Evolutionary conservation across 1,140 invertebrate genomes (phyloP).

Genomic region (Manduca sexta): DNA sequence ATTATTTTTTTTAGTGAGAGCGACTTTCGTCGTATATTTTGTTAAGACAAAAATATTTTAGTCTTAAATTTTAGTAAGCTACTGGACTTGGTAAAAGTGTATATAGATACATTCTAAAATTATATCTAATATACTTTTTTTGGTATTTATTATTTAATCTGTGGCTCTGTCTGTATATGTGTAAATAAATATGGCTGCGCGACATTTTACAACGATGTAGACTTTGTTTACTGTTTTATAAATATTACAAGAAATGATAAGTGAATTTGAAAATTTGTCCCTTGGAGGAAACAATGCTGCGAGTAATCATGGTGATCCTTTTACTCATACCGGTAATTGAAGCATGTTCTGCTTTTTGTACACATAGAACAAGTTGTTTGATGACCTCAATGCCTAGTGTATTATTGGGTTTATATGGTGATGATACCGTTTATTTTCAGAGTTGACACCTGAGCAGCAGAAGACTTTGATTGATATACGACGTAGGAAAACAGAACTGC

Average conservation of each 20-base stretch:
- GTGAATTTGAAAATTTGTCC: conserved; percentile 72
- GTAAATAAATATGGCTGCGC: conserved; percentile 70
- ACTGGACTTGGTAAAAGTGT: too few species aligned
- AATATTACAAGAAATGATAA: conserved; percentile 67
- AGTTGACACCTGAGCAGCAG: conserved; percentile 93
- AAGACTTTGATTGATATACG: conserved; percentile 92
- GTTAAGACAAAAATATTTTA: too few species aligned
- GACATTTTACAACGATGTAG: conserved; percentile 63
- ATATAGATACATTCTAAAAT: too few species aligned
- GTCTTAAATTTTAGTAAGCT: too few species aligned
- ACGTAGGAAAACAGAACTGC: conserved; percentile 89
- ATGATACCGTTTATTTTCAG: conserved; percentile 75
- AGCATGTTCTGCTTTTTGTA: conserved; percentile 19
- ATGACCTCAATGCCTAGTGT: conserved; percentile 61
- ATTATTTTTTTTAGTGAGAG: too few species aligned
- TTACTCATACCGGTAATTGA: conserved; percentile 60
- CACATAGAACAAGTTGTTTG: conserved; percentile 43
- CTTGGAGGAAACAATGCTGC: conserved; percentile 65
- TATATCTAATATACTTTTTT: too few species aligned
- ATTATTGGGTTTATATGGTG: conserved; percentile 24
- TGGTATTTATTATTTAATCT: neutral
- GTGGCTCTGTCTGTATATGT: conserved; percentile 13
- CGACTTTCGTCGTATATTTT: too few species aligned
- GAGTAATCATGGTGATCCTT: conserved; percentile 67
- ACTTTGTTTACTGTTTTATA: conserved; percentile 64